Evolutionary conservation across 2,888 invertebrate species (phyloP).

Genomic region (Thumatha senex): DNA sequence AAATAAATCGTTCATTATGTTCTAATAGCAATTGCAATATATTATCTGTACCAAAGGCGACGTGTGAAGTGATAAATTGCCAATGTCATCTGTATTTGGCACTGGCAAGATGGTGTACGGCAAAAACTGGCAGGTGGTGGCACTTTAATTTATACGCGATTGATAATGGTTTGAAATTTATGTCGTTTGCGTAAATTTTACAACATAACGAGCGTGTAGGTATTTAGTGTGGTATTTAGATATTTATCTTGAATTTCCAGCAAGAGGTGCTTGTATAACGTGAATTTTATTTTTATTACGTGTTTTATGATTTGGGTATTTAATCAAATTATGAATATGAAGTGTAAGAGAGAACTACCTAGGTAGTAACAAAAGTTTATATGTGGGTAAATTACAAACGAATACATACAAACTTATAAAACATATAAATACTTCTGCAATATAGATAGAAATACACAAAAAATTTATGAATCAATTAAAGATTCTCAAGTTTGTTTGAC

Average conservation of each 20-base stretch:
- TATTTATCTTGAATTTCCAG: neutral
- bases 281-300: neutral
- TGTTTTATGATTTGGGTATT: no score
- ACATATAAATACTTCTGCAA: no score
- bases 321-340: no score
- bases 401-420: no score
- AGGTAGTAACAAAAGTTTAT: no score
- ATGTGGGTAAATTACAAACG: no score
- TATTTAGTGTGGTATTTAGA: conserved; percentile 26
- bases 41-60: conserved; percentile 72
- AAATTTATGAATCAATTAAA: no score
- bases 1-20: conserved; percentile 73
- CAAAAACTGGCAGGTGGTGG: conserved; percentile 63
- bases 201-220: conserved; percentile 9
- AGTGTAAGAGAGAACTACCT: no score
- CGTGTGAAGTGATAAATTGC: conserved; percentile 70
- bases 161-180: conserved; percentile 31
- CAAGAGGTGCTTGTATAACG: neutral
- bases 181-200: conserved; percentile 35
- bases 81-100: conserved; percentile 50
- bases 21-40: conserved; percentile 73
- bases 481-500: no score
- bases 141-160: conserved; percentile 50
- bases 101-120: conserved; percentile 37
- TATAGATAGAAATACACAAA: no score